Evolutionary conservation across 2,113 vertebrate genomes (phyloP), one percentile per base, ranked within the genome.

Genomic region (Machaerirhynchus nigripectus): DNA sequence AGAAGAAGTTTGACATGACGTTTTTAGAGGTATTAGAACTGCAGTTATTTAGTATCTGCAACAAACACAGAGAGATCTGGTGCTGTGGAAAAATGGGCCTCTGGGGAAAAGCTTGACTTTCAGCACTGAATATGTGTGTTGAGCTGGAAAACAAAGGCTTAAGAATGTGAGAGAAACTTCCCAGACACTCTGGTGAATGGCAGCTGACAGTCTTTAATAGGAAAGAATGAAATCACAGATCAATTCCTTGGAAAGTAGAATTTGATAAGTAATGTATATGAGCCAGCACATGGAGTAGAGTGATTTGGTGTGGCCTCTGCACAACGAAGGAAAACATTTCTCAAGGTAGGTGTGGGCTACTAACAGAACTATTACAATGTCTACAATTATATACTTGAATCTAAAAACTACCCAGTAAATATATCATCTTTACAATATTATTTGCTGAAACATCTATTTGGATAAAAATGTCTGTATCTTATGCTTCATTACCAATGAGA

Each of bases 31-130:
- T 46, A 94, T 90, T 87, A 76, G 74, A 82, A 46, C 59, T 91
- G 78, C 61, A 84, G 70, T 93, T 94, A 91, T 93, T 91, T 96
- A 87, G 57, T 76, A 53, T 84, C 89, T 83, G 67, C 78, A 91
- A 84, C 68, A 81, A 93, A 78, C 94, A 87, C 50, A 35, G 46
- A 37, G 9, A 76, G 91, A 83, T 76, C 81, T 92, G 46, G 26
- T 79, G 57, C 44, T 69, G 49, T 40, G 88, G 53, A 76, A 87
- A 53, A 85, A 82, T 60, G 46, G 30, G 46, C 26, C 57, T 87
- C 74, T 76, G 37, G 84, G 91, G 89, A 75, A 87, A 82, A 89
- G 44, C 40, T 76, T 87, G 74, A 82, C 80, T 95, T 93, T 94
- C 77, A 91, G 40, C 46, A 33, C 63, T 60, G 81, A 84, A 40